Base-by-base conservation (phyloP, 2,113 vertebrate genomes). In the Urocynchramus pylzowi region DNA sequence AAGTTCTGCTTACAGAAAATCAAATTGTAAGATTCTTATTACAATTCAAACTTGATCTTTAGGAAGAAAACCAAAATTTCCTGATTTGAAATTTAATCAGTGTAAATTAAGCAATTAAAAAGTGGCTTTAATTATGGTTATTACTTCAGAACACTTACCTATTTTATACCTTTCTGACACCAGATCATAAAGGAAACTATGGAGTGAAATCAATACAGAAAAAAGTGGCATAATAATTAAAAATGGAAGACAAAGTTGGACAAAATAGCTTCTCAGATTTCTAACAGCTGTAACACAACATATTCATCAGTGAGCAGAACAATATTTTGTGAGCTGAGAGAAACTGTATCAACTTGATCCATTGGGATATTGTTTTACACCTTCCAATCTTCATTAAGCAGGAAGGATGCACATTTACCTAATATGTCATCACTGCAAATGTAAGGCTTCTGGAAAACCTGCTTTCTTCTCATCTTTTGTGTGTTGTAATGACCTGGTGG, bases 331-430 rank as follows among this genome's bases (percentile, higher is more conserved):
- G 42, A 81, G 20, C 23, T 87, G 52, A 85, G 52, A 49, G 26
- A 70, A 92, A 70, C 14, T 35, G 13, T 31, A 61, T 50, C 44
- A 87, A 35, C 27, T n/a, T 16, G 20, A 63, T 56, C 31, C 10
- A 44, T 37, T 50, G 57, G 23, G 18, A 52, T 53, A 41, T 19
- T 93, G 16, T 73, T 93, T 89, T 77, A 91, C 70, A 98, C 96
- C 89, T 97, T 97, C 93, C 98, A 87, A 84, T 98, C 92, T 87
- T 95, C 96, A 83, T 95, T 98, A 42, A 98, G 93, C 31, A 67
- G 20, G 33, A 83, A 73, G 22, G 47, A 74, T 57, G 61, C 37
- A 68, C 49, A 68, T 63, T 49, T 73, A 71, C 39, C n/a, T 53
- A 70, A 73, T 2, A 56, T 28, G 20, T 42, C 22, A 76, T 49